A percentile compares a stretch with the other conserved stretches of the same genome.
Conservation (phyloP, 2,888 invertebrate genomes). For the Erpobdella octoculata region DNA sequence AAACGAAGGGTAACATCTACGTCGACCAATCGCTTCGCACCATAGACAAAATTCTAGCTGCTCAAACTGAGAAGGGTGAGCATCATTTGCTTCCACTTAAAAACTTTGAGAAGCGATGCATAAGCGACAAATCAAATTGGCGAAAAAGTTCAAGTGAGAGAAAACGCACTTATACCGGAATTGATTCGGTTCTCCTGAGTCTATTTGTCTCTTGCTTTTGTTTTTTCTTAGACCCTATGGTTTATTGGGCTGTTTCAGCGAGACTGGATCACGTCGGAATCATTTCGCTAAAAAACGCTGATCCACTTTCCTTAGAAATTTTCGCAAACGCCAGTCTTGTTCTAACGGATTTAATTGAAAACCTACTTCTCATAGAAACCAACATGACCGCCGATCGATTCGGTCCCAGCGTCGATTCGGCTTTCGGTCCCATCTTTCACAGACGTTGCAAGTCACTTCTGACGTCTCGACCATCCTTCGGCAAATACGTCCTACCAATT, state of each 20-base stretch:
- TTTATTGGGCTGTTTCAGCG: background rate
- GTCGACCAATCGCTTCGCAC: conserved; percentile 12
- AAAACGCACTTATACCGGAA: background rate
- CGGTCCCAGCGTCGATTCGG: background rate
- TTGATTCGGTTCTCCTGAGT: background rate
- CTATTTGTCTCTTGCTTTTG: background rate
- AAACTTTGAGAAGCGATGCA: conserved; percentile 16
- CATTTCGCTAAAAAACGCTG: background rate
- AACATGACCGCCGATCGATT: background rate
- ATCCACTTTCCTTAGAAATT: background rate
- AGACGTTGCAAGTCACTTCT: background rate
- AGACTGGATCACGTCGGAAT: background rate
- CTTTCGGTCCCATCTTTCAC: background rate
- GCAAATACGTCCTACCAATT: background rate
- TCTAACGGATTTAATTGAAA: background rate
- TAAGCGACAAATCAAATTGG: conserved; percentile 3
- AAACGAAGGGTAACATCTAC: background rate
- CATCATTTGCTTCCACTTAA: conserved; percentile 1
- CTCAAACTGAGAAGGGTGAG: background rate
- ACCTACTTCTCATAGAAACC: background rate
- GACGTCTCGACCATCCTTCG: background rate
- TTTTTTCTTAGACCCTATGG: conserved; percentile 1
- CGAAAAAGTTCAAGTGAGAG: background rate
- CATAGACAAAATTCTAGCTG: background rate
- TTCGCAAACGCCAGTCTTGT: background rate